These are phyloP conservation scores for Caenorhabditis sp. DNA, from an alignment of 2,888 invertebrate species.

Conservation along the genomic window DNA sequence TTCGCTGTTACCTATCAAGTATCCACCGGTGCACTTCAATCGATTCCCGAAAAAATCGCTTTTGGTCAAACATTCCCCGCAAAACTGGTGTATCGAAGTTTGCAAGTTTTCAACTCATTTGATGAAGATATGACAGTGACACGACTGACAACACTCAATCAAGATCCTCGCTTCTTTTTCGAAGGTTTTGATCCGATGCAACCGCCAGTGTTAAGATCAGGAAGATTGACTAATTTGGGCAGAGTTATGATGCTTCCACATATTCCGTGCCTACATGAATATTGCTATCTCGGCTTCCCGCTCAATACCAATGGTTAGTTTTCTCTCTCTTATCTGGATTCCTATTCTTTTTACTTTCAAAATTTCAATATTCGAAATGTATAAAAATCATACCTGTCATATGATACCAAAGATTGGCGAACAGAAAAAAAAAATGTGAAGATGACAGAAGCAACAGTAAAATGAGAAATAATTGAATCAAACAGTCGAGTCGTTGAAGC, in stretches of 20 bases:
- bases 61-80: conserved; percentile 55
- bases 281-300: conserved; percentile 80
- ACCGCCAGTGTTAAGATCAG: conserved; percentile 64
- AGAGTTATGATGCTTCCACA: conserved; percentile 47
- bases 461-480: too few species aligned
- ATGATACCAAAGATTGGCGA: too few species aligned
- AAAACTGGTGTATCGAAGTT: conserved; percentile 58
- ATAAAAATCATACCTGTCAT: too few species aligned
- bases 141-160: conserved; percentile 77
- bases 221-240: conserved; percentile 71
- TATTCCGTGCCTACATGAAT: conserved; percentile 71
- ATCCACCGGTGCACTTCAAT: conserved; percentile 75
- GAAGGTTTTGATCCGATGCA: conserved; percentile 70
- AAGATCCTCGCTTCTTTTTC: conserved; percentile 77
- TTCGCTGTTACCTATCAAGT: conserved; percentile 47
- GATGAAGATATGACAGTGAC: conserved; percentile 79
- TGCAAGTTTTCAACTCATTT: conserved; percentile 74
- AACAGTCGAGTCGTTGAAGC: too few species aligned
- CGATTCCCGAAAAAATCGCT: conserved; percentile 78
- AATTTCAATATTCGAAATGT: background rate
- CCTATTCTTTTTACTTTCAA: too few species aligned
- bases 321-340: too few species aligned
- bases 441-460: too few species aligned
- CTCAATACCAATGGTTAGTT: conserved; percentile 77
- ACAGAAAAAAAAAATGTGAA: too few species aligned